These are phyloP conservation scores for Nanorana parkeri DNA, from an alignment of 2,113 vertebrate genomes.

Conservation along the genomic window DNA sequence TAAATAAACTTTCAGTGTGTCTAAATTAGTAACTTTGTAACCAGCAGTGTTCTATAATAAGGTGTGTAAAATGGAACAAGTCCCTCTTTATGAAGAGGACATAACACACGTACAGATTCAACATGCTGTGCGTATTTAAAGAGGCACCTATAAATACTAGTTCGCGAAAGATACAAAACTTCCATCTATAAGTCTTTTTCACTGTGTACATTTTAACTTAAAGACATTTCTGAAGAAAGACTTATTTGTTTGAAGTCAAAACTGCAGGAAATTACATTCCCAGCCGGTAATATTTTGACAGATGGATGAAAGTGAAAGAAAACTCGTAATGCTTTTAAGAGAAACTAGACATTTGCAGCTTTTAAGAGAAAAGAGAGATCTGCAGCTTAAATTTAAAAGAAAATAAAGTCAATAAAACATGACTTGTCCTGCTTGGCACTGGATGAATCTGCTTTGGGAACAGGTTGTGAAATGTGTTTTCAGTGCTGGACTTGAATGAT, in stretches of 20 bases:
- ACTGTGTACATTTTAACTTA: conserved; percentile 32
- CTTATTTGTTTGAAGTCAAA: conserved; percentile 28
- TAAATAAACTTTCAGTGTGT: no score
- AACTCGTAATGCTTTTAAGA: conserved; percentile 25
- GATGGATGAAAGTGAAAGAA: conserved; percentile 42
- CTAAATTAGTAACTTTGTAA: no score
- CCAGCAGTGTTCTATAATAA: no score
- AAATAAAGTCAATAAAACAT: conserved; percentile 6
- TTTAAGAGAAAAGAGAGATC: conserved; percentile 19
- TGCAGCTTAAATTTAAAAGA: conserved; percentile 11
- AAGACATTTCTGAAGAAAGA: conserved; percentile 23
- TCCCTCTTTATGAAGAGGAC: background rate
- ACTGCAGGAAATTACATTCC: conserved; percentile 45
- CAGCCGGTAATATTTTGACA: conserved; percentile 46
- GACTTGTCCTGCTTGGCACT: background rate
- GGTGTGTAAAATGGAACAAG: background rate
- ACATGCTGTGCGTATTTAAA: background rate
- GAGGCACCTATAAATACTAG: background rate
- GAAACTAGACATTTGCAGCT: conserved; percentile 9
- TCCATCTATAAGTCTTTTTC: background rate
- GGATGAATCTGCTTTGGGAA: background rate
- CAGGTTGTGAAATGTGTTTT: conserved; percentile 17
- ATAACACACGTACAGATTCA: background rate
- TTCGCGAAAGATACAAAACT: background rate
- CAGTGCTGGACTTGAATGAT: background rate